These are phyloP conservation scores for Nothobranchius kuhntae DNA, from an alignment of 2,113 vertebrate genomes.

Conservation along the genomic window DNA sequence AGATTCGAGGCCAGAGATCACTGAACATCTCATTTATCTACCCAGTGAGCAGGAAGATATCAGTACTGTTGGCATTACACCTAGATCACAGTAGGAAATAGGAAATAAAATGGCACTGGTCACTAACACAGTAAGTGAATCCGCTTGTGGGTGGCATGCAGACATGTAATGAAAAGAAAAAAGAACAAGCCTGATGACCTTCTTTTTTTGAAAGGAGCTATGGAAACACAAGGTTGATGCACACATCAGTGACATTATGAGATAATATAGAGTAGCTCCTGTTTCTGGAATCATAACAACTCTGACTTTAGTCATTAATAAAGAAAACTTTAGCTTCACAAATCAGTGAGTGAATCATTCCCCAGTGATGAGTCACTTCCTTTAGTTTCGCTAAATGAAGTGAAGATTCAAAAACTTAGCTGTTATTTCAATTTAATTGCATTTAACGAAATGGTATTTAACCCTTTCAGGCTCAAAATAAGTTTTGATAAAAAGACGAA, in stretches of 20 bases:
- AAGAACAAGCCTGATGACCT: neutral
- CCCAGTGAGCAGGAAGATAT: conserved; percentile 67
- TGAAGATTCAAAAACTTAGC: too few species aligned
- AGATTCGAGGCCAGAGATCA: conserved; percentile 69
- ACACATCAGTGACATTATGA: neutral
- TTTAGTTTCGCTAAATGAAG: too few species aligned
- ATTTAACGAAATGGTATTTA: too few species aligned
- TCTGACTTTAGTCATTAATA: too few species aligned
- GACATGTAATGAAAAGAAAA: neutral
- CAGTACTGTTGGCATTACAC: conserved; percentile 57
- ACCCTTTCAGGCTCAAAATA: too few species aligned
- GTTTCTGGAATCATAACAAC: too few species aligned
- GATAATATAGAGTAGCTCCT: too few species aligned
- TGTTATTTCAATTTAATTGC: too few species aligned
- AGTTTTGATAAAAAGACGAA: too few species aligned
- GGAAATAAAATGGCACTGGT: conserved; percentile 38
- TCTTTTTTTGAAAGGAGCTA: neutral
- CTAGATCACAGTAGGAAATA: conserved; percentile 35
- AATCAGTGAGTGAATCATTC: too few species aligned
- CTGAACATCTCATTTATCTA: conserved; percentile 71
- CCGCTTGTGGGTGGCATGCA: neutral
- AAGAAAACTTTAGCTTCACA: too few species aligned
- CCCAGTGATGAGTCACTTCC: too few species aligned
- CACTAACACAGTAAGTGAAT: conserved; percentile 26
- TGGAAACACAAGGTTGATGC: neutral